phyloP scores from a whole-genome alignment of 1,140 invertebrate species.

The Megalonaias nervosa region DNA sequence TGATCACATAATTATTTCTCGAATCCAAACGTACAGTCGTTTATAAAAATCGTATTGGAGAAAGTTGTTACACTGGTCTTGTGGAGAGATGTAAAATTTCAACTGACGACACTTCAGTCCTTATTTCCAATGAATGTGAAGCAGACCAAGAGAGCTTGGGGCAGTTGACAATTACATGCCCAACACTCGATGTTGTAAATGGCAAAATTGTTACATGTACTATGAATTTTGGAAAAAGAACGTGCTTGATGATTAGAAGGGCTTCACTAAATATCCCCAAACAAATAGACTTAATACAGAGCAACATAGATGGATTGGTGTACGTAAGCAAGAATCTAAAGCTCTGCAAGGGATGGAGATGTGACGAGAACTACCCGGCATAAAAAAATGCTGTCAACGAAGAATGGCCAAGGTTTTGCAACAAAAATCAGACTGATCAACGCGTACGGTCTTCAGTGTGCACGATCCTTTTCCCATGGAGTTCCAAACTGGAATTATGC shows the following conservation, averaged over 20 bases:
- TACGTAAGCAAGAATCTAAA: constrained; percentile 7
- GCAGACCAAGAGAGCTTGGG: background rate
- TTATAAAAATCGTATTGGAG: background rate
- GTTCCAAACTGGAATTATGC: too few species aligned
- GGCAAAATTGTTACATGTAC: constrained; percentile 2
- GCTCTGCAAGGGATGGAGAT: constrained; percentile 21
- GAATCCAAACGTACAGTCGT: background rate
- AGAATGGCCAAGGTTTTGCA: background rate
- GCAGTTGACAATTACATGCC: constrained; percentile 4
- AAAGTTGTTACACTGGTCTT: constrained; percentile 6
- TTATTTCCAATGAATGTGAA: constrained; percentile 6
- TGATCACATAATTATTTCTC: constrained; percentile 1
- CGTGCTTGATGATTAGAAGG: background rate
- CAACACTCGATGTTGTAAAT: constrained; percentile 1
- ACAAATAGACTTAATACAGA: background rate
- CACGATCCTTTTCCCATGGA: too few species aligned
- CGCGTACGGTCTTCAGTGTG: too few species aligned
- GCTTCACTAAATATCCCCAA: background rate
- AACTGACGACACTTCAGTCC: background rate
- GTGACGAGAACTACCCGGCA: background rate
- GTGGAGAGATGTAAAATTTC: background rate
- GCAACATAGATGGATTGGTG: constrained; percentile 11
- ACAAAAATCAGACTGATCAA: too few species aligned
- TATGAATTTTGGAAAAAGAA: background rate
- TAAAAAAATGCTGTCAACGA: constrained; percentile 14